Evolutionary conservation across 2,797 vertebrate genomes (phyloP), one percentile per base, ranked within the genome.

Genomic region (Myripristis jacobus): DNA sequence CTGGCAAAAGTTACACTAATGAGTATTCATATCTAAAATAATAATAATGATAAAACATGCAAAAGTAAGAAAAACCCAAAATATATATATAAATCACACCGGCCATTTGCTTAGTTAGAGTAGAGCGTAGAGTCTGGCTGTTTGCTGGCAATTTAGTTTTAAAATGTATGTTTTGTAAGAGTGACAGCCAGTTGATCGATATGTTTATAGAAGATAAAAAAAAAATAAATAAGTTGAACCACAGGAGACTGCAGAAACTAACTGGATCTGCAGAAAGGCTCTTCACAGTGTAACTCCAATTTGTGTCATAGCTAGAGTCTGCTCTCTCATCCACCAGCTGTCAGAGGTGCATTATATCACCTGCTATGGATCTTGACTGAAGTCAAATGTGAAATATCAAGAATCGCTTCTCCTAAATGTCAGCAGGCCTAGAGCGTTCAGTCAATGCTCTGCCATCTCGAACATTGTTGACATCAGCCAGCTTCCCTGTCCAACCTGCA

Each of bases 321-420:
- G 51, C 73, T 75, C 63, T 73, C 69, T 78, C 54, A 67, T 62
- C 36, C 70, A 64, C 66, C 25, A 12, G 24, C 77, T 75, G 66
- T 79, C 66, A 77, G 81, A 82, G 68, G 1, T 66, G 31, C 53
- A 43, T 82, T 73, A 68, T 65, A 63, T 76, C 73, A 71, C 57
- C 77, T 21, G 36, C 70, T 13, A 31, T 56, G 63, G 59, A 74
- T 62, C 22, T 0, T 5, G 36, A 48, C 52, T 34, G 55, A 69
- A 73, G 71, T 73, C 8, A 21, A 65, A 80, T 66, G 58, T 75
- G 75, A 80, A 88, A 81, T 83, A 80, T 72, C 62, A 79, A 81
- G 54, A 36, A 16, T 75, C 47, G 52, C 41, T 56, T 18, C 47
- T 59, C 51, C 18, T 56, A 50, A 75, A 54, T 66, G 69, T 77